These are phyloP conservation scores for Machaerirhynchus nigripectus DNA, from an alignment of 2,113 vertebrate species.

Conservation along the genomic window DNA sequence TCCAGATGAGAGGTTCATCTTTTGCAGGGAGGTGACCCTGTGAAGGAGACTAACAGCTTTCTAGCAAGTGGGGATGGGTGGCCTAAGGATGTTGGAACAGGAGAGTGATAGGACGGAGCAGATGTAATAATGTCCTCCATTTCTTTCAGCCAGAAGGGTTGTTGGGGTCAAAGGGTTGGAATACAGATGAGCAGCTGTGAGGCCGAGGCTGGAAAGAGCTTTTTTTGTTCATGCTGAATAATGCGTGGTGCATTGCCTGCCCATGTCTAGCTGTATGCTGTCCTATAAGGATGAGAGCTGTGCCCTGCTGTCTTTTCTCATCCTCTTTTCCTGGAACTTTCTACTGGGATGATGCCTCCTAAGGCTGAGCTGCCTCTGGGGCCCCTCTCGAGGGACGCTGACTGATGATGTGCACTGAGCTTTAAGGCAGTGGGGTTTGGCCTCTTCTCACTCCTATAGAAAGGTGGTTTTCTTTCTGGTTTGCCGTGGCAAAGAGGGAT, in stretches of 20 bases:
- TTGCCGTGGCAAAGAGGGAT: neutral
- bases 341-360: neutral
- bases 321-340: neutral
- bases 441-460: neutral
- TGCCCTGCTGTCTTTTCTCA: neutral
- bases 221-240: neutral
- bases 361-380: neutral
- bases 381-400: neutral
- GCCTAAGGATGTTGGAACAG: neutral
- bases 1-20: neutral
- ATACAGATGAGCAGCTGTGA: conserved; percentile 1
- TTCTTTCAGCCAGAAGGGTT: neutral
- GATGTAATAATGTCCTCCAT: neutral
- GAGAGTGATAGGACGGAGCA: neutral
- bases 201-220: neutral
- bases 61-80: neutral
- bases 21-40: neutral
- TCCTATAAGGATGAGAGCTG: neutral
- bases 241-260: neutral
- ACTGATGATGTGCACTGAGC: neutral
- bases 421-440: neutral
- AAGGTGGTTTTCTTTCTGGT: neutral
- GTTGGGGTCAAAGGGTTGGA: neutral
- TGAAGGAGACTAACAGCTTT: neutral
- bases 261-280: neutral